Base-by-base conservation (phyloP, 2,113 vertebrate genomes). In the Bucco capensis region DNA sequence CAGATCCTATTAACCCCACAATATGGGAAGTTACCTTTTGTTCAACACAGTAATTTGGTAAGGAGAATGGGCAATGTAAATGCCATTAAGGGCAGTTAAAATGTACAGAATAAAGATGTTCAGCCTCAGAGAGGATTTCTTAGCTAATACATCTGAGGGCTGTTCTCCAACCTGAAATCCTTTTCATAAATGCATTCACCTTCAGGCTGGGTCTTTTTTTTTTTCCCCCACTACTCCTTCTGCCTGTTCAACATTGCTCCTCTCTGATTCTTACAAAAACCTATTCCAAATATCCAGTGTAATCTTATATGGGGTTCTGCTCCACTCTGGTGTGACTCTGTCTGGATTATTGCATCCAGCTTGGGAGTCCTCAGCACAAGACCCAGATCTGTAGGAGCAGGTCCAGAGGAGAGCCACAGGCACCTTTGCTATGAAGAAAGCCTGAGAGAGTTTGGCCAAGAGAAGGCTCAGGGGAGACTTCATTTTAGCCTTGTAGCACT, bases 111-210 rank as follows among this genome's bases (percentile, higher is more conserved):
- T 18, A 86, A 86, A 67, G 60, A 44, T 5, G 2, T 47, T n/a
- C 44, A 78, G 35, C 15, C 35, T 83, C 27, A 14, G n/a, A 90
- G 23, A 67, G 21, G 24, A 47, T 74, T 90, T 69, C 46, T 17
- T 31, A 27, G 40, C 21, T 44, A 73, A 83, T 42, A 28, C 9
- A 19, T 14, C 35, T 0, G 0, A 57, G 50, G 19, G 5, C 37
- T 88, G 27, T 73, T n/a, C 71, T 53, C 10, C 40, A 57, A 13
- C 18, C 33, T 73, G 49, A 57, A 88, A 85, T 10, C 5, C 21
- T 23, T 53, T 42, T 73, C 35, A 25, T 22, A 80, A 57, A 53
- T 2, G 0, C 1, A 19, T 14, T 15, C 49, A 8, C 47, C 53
- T 86, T 75, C 57, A 84, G 73, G 12, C 18, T 74, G 24, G 14